Percentiles rank a stretch among this genome's conserved stretches.
phyloP scores from a whole-genome alignment of 2,888 invertebrate species.

The Empis stercorea region DNA sequence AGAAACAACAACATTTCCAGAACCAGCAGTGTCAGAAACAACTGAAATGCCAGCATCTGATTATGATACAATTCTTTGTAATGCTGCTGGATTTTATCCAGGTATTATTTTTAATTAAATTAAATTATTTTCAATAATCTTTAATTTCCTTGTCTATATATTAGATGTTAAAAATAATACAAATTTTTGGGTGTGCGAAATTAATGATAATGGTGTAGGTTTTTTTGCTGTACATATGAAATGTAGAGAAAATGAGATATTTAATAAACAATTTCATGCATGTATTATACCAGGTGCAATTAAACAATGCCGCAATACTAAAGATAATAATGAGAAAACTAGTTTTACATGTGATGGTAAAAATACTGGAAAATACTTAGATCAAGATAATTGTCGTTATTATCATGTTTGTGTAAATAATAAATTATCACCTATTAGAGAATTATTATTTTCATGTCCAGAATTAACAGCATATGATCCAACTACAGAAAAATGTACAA shows the following conservation, averaged over 20 bases:
- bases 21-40: too few relatives aligned
- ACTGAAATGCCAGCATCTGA: too few relatives aligned
- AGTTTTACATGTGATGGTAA: slow-evolving; percentile 7
- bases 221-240: slow-evolving; percentile 14
- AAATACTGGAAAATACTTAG: slow-evolving; percentile 14
- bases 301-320: slow-evolving; percentile 2
- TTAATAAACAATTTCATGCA: slow-evolving; percentile 11
- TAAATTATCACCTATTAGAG: slow-evolving; percentile 10
- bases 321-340: not conserved
- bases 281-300: slow-evolving; percentile 14
- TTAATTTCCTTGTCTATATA: too few relatives aligned
- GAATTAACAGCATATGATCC: slow-evolving; percentile 12
- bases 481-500: slow-evolving; percentile 8
- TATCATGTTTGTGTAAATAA: slow-evolving; percentile 15
- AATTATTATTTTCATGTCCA: slow-evolving; percentile 13
- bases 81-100: too few relatives aligned
- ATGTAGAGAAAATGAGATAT: slow-evolving; percentile 12
- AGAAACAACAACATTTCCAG: too few relatives aligned
- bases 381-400: slow-evolving; percentile 11
- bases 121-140: too few relatives aligned
- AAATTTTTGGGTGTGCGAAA: slow-evolving; percentile 18
- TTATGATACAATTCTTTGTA: too few relatives aligned
- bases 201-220: slow-evolving; percentile 11
- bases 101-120: too few relatives aligned
- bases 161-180: slow-evolving; percentile 11